Evolutionary conservation across 2,797 vertebrate species (phyloP).

Genomic region (Sparidentex hasta): DNA sequence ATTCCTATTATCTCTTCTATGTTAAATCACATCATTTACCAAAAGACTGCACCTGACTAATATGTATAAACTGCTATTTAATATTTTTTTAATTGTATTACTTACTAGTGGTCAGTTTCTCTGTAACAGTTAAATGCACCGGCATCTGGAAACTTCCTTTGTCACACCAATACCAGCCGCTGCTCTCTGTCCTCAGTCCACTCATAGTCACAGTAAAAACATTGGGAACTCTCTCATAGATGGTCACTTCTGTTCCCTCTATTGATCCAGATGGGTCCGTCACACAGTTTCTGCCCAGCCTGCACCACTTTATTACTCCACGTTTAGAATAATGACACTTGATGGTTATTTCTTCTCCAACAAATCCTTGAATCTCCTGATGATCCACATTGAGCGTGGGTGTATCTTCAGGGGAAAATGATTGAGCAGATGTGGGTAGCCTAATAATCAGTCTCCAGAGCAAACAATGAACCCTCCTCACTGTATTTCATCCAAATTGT

Average conservation of each 20-base stretch:
- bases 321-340: rapidly evolving
- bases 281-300: too few relatives aligned
- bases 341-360: too few relatives aligned
- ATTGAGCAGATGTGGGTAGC: too few relatives aligned
- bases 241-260: background rate
- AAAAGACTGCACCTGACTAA: too few relatives aligned
- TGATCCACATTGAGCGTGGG: too few relatives aligned
- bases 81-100: background rate
- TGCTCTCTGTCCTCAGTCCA: background rate
- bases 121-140: conserved; percentile 34
- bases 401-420: too few relatives aligned
- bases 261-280: too few relatives aligned
- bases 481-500: too few relatives aligned
- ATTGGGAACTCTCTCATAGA: rapidly evolving
- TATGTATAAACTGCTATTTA: background rate
- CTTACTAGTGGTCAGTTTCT: conserved; percentile 29
- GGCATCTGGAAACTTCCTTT: conserved; percentile 58
- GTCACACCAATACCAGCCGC: conserved; percentile 59
- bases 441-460: background rate
- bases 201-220: conserved; percentile 53
- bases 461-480: background rate
- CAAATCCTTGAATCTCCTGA: too few relatives aligned
- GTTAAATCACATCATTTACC: background rate
- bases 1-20: background rate
- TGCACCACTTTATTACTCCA: too few relatives aligned